Evolutionary conservation across 2,888 invertebrate genomes (phyloP).

Genomic region (Cyclophora albipunctata): DNA sequence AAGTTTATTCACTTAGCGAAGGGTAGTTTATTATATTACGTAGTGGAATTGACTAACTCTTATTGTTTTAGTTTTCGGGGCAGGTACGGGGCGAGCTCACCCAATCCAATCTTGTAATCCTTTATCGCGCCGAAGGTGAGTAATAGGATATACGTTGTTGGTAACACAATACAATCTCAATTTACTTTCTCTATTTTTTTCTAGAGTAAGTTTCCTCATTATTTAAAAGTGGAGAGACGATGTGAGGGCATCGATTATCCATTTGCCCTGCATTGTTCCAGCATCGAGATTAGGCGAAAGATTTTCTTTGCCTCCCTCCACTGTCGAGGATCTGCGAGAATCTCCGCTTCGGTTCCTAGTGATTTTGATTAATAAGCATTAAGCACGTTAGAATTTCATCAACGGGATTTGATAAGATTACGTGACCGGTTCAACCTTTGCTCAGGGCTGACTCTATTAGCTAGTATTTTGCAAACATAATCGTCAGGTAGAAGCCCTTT

Average conservation of each 20-base stretch:
- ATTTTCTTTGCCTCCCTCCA: conserved; percentile 12
- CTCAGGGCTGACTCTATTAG: too few species aligned
- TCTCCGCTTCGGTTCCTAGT: not conserved
- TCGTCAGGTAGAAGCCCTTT: not conserved
- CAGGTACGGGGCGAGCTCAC: conserved; percentile 13
- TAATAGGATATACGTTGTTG: conserved; percentile 11
- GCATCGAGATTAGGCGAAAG: conserved; percentile 27
- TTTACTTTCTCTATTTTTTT: conserved; percentile 20
- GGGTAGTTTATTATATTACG: conserved; percentile 12
- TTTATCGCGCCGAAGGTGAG: conserved; percentile 17
- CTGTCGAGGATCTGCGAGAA: conserved; percentile 1
- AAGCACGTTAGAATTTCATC: not conserved
- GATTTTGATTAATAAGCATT: conserved; percentile 7
- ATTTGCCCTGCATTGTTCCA: conserved; percentile 36
- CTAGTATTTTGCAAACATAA: not conserved
- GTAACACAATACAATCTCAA: conserved; percentile 16
- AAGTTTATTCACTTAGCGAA: conserved; percentile 16
- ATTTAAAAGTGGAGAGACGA: conserved; percentile 40
- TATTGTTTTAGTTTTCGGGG: conserved; percentile 20
- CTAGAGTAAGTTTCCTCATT: conserved; percentile 24
- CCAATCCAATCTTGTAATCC: conserved; percentile 15
- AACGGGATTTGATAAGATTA: not conserved
- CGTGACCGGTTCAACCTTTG: too few species aligned
- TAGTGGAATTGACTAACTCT: conserved; percentile 8
- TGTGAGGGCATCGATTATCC: conserved; percentile 45